Evolutionary conservation across 1,140 invertebrate genomes (phyloP), one percentile per base, ranked within the genome.

Genomic region (Agrypnia vestita): DNA sequence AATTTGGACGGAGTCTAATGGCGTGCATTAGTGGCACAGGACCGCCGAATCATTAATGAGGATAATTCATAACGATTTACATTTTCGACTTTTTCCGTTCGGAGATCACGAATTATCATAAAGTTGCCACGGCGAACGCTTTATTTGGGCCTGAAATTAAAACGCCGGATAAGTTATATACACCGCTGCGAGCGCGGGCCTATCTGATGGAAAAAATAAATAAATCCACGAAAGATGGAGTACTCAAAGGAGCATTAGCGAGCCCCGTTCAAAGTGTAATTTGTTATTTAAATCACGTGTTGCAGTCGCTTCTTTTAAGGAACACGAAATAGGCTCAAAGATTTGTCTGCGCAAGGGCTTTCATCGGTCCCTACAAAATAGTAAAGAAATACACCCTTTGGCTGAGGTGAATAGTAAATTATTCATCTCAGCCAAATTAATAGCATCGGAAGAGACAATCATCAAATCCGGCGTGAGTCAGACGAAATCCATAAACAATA

Each of bases 251-350:
- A 76, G 61, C 76, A 78, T 83, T 77, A 80, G 25, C 25, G 25
- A 80, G 69, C 46, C 75, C 59, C 77, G 62, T 79, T 82, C 75
- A 82, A 80, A 82, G 43, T 55, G 81, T 76, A 76, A 83, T 83
- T 80, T 79, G 79, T 75, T 75, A 80, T 78, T 80, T 79, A 80
- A 80, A 83, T 83, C 69, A 74, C 55, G 69, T 73, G 49, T 49
- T 49, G 44, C 56, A 53, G 77, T 73, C 13, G 53, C 56, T 74
- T 64, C 67, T 43, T 64, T 79, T 43, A 25, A 56, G 25, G 49
- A 78, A 49, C 67, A 62, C n/a, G 55, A 69, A 78, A 59, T 56
- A 46, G 43, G n/a, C 25, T 51, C 19, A 64, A 64, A 76, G 25
- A 44, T 49, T 49, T 25, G n/a, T 76, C 43, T 76, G 49, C 49